Percentiles rank a stretch among this genome's conserved stretches.
Evolutionary conservation across 2,113 vertebrate genomes (phyloP).

Genomic region (Phyllostomus discolor): DNA sequence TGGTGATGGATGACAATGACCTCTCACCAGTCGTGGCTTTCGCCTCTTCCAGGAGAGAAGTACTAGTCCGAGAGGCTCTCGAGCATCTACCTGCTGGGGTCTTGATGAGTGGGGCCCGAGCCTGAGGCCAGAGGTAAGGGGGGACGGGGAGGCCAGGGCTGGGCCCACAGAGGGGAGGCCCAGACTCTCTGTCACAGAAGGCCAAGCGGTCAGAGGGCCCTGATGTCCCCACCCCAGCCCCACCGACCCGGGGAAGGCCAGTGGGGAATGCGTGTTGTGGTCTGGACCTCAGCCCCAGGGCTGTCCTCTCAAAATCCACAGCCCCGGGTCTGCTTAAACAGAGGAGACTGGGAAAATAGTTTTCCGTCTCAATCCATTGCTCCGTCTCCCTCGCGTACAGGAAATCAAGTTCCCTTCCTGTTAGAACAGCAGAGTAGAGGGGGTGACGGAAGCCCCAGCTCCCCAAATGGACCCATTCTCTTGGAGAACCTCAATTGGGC

Average conservation of each 20-base stretch:
- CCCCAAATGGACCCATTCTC: background rate
- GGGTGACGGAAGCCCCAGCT: background rate
- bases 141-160: background rate
- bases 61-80: background rate
- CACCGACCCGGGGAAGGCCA: background rate
- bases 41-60: background rate
- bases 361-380: background rate
- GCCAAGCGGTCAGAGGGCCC: background rate
- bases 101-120: slow-evolving; percentile 31
- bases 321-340: background rate
- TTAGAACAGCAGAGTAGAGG: background rate
- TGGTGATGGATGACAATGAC: background rate
- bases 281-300: background rate
- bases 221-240: background rate
- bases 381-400: background rate
- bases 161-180: background rate
- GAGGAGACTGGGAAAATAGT: background rate
- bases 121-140: background rate
- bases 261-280: background rate
- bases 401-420: background rate
- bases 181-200: background rate
- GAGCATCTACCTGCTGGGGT: background rate
- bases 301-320: background rate
- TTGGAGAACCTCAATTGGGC: background rate
- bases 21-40: background rate